phyloP scores from a whole-genome alignment of 2,113 vertebrate species.

The Glareola pratincola region DNA sequence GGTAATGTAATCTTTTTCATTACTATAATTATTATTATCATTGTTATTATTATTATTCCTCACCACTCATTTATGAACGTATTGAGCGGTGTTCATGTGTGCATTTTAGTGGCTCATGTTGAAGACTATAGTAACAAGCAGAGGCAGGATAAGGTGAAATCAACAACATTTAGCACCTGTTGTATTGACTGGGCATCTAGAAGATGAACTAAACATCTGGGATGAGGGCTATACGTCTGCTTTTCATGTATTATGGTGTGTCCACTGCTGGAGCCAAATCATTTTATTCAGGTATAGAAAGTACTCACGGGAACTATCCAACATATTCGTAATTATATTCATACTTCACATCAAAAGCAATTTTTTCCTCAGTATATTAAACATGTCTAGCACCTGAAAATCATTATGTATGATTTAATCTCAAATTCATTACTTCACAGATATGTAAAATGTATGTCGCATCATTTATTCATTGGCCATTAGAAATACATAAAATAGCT shows the following conservation, averaged over 20 bases:
- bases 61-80: neutral
- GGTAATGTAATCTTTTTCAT: neutral
- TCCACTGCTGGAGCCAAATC: neutral
- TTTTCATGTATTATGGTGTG: neutral
- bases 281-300: neutral
- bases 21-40: neutral
- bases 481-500: conserved; percentile 34
- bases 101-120: neutral
- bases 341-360: neutral
- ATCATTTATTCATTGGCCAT: conserved; percentile 46
- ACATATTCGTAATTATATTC: neutral
- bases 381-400: neutral
- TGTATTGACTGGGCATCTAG: neutral
- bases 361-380: neutral
- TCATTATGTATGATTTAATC: conserved; percentile 22
- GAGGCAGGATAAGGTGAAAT: neutral
- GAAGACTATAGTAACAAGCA: neutral
- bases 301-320: neutral
- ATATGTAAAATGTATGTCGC: neutral
- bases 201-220: neutral
- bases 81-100: neutral
- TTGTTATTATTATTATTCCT: neutral
- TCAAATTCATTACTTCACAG: conserved; percentile 12
- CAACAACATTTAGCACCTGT: neutral
- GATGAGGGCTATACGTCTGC: neutral